phyloP scores from a whole-genome alignment of 2,797 vertebrate species.

The Anas bernieri region DNA sequence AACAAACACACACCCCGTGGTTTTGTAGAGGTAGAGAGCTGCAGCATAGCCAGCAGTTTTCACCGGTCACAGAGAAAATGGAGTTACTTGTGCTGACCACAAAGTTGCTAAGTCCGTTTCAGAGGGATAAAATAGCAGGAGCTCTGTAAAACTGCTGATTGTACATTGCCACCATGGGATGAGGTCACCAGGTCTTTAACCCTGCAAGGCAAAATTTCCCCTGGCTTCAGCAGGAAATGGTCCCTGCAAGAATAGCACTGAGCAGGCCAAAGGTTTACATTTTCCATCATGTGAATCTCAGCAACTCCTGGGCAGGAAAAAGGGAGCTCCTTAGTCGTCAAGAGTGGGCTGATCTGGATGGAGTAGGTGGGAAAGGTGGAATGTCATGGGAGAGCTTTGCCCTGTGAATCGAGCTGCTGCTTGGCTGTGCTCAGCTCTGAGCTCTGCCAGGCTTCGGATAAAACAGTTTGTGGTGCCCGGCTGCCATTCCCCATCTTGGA shows the following conservation, averaged over 20 bases:
- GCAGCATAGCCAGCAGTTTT: neutral
- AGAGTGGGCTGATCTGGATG: neutral
- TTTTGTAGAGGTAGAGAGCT: neutral
- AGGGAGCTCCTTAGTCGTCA: neutral
- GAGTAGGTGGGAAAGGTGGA: neutral
- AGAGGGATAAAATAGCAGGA: constrained; percentile 46
- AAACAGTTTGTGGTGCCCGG: neutral
- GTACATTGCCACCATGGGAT: neutral
- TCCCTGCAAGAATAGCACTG: neutral
- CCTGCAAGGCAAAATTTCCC: constrained; percentile 47
- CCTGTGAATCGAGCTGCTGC: accelerated
- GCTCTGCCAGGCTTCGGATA: neutral
- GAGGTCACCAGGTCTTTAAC: constrained; percentile 62
- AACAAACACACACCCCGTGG: neutral
- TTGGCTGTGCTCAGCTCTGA: neutral
- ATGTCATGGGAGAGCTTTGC: neutral
- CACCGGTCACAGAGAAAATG: neutral
- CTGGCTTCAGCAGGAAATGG: constrained; percentile 51
- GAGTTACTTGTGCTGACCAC: constrained; percentile 41
- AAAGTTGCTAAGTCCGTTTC: constrained; percentile 6
- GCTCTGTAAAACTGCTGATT: constrained; percentile 38
- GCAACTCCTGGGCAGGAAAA: neutral
- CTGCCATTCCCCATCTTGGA: neutral
- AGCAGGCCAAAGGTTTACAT: neutral
- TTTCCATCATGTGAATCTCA: constrained; percentile 19